Conservation (phyloP, 2,888 invertebrate species). For the Pinctada fucata region DNA sequence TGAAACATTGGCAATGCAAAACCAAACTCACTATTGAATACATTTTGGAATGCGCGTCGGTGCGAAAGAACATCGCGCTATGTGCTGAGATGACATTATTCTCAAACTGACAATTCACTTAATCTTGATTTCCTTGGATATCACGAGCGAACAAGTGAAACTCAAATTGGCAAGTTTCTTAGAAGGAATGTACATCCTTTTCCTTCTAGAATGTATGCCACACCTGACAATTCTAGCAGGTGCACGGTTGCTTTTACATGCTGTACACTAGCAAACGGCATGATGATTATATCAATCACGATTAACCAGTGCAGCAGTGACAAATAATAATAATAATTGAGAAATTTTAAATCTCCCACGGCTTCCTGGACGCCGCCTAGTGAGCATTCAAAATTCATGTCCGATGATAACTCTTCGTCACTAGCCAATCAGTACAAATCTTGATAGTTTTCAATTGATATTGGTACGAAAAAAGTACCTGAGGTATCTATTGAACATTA, state of each 20-base stretch:
- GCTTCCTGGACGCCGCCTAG: too few relatives aligned
- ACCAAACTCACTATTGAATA: conserved; percentile 19
- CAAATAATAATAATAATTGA: conserved; percentile 1
- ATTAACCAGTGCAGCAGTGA: conserved; percentile 13
- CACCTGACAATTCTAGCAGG: not conserved
- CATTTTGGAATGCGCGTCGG: conserved; percentile 29
- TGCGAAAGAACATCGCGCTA: conserved; percentile 16
- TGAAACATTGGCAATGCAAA: conserved; percentile 12
- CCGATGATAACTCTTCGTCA: too few relatives aligned
- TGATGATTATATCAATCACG: conserved; percentile 4
- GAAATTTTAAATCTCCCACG: too few relatives aligned
- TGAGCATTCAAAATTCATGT: too few relatives aligned
- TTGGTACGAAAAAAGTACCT: too few relatives aligned
- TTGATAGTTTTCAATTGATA: too few relatives aligned
- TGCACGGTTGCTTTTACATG: conserved; percentile 21
- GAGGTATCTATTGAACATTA: too few relatives aligned
- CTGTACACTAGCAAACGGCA: conserved; percentile 21
- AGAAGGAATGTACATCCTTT: not conserved
- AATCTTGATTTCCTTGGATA: conserved; percentile 11
- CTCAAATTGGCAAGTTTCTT: conserved; percentile 11
- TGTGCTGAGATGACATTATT: conserved; percentile 18
- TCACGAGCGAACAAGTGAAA: conserved; percentile 20
- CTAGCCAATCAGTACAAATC: too few relatives aligned
- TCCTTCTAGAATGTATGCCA: conserved; percentile 18
- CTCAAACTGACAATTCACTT: conserved; percentile 11